These are phyloP conservation scores for Lepidotrigona ventralis DNA, from an alignment of 1,140 invertebrate species.

Conservation along the genomic window DNA sequence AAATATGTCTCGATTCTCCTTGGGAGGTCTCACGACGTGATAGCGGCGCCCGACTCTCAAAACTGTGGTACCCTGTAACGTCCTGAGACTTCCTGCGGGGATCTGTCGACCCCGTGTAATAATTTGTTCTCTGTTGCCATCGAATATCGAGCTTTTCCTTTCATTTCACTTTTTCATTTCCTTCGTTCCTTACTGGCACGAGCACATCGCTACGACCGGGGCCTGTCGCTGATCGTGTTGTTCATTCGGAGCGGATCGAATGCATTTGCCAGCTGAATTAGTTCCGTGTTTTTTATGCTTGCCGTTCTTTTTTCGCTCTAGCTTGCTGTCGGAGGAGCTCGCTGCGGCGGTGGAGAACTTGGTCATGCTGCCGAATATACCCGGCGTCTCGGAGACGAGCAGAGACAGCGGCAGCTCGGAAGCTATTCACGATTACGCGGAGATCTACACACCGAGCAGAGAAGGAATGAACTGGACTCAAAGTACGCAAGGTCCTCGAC, in stretches of 20 bases:
- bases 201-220: background rate
- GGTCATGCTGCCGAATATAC: slow-evolving; percentile 75
- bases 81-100: slow-evolving; percentile 77
- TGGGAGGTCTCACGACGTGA: slow-evolving; percentile 77
- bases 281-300: slow-evolving; percentile 60
- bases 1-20: slow-evolving; percentile 68
- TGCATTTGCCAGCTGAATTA: slow-evolving; percentile 18
- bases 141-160: background rate
- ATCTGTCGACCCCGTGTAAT: slow-evolving; percentile 57
- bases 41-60: slow-evolving; percentile 73
- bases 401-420: slow-evolving; percentile 80
- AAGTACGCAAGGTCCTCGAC: slow-evolving; percentile 78
- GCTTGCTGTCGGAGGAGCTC: slow-evolving; percentile 76
- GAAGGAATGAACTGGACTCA: slow-evolving; percentile 81
- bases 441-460: slow-evolving; percentile 95
- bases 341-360: slow-evolving; percentile 78
- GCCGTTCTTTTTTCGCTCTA: slow-evolving; percentile 56
- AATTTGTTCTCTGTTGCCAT: slow-evolving; percentile 3
- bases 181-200: background rate
- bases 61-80: slow-evolving; percentile 77
- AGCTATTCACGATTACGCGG: slow-evolving; percentile 93
- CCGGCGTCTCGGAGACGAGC: slow-evolving; percentile 70
- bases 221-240: slow-evolving; percentile 1
- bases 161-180: background rate
- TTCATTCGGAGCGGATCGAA: background rate